Conservation (phyloP, 2,888 invertebrate genomes). For the Polyploca ridens region DNA sequence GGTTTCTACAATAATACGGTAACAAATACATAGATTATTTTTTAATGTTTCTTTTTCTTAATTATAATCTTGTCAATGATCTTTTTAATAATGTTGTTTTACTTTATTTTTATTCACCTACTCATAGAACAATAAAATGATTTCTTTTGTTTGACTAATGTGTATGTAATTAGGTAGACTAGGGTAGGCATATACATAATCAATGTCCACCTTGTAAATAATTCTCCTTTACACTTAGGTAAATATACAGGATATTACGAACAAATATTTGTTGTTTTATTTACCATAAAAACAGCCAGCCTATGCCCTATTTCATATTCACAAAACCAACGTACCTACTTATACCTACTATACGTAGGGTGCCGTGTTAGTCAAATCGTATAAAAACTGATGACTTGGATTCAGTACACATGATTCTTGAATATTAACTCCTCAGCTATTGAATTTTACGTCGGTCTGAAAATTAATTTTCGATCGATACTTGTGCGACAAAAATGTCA, state of each 20-base stretch:
- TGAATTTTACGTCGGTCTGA: too few species aligned
- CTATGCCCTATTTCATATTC: too few species aligned
- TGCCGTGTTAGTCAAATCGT: too few species aligned
- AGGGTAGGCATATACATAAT: slow-evolving; percentile 67
- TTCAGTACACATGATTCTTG: too few species aligned
- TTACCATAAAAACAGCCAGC: background rate
- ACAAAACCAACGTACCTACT: too few species aligned
- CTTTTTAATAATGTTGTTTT: background rate
- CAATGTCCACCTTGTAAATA: slow-evolving; percentile 83
- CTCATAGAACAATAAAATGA: slow-evolving; percentile 10
- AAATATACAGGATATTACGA: slow-evolving; percentile 80
- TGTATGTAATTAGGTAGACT: slow-evolving; percentile 48
- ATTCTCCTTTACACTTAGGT: slow-evolving; percentile 83
- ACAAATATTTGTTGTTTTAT: slow-evolving; percentile 51
- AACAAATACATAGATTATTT: background rate
- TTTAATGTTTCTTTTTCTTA: background rate
- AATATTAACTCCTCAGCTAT: too few species aligned
- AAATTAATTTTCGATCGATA: too few species aligned
- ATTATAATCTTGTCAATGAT: background rate
- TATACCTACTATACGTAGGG: too few species aligned
- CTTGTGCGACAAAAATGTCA: too few species aligned
- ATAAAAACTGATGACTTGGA: too few species aligned
- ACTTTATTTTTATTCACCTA: background rate
- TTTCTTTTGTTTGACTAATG: slow-evolving; percentile 8
- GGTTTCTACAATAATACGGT: too few species aligned